Conservation (phyloP, 2,797 vertebrate genomes). For the Poecilia gillii region DNA sequence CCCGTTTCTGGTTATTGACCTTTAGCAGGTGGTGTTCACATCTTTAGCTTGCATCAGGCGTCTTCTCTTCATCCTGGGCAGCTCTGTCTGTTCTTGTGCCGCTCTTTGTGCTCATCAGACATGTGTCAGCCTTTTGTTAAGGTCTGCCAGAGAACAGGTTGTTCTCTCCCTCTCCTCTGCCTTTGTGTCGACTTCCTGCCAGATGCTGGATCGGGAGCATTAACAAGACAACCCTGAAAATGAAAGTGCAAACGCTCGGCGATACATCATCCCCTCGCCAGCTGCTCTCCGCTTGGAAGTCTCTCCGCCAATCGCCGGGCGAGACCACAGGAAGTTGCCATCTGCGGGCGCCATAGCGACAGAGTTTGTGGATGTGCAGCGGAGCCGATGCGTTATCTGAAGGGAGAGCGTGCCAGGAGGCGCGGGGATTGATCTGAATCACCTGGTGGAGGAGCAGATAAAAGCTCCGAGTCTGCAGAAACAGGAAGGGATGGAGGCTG, state of each 20-base stretch:
- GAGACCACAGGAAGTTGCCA: constrained; percentile 76
- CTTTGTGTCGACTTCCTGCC: constrained; percentile 76
- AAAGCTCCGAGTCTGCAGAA: constrained; percentile 11
- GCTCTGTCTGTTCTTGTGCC: constrained; percentile 39
- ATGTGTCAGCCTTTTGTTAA: constrained; percentile 69
- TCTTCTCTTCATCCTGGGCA: constrained; percentile 32
- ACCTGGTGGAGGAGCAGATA: constrained; percentile 53
- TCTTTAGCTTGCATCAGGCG: constrained; percentile 25
- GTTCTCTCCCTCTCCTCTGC: constrained; percentile 64
- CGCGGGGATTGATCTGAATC: constrained; percentile 24
- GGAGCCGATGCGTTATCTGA: constrained; percentile 71
- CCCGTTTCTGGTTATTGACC: not conserved
- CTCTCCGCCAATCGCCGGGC: constrained; percentile 74
- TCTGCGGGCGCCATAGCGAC: constrained; percentile 76
- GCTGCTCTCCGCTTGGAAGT: constrained; percentile 76
- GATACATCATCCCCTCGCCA: constrained; percentile 79
- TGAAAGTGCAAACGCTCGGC: constrained; percentile 75
- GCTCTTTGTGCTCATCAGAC: constrained; percentile 60
- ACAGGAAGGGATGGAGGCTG: constrained; percentile 54
- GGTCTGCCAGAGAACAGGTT: constrained; percentile 75
- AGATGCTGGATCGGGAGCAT: constrained; percentile 78
- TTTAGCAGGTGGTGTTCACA: constrained; percentile 11
- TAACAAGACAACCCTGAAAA: constrained; percentile 79
- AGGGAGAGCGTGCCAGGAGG: constrained; percentile 28
- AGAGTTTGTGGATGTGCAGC: constrained; percentile 56